Base-by-base conservation (phyloP, 2,113 vertebrate species). In the Caranx ignobilis region DNA sequence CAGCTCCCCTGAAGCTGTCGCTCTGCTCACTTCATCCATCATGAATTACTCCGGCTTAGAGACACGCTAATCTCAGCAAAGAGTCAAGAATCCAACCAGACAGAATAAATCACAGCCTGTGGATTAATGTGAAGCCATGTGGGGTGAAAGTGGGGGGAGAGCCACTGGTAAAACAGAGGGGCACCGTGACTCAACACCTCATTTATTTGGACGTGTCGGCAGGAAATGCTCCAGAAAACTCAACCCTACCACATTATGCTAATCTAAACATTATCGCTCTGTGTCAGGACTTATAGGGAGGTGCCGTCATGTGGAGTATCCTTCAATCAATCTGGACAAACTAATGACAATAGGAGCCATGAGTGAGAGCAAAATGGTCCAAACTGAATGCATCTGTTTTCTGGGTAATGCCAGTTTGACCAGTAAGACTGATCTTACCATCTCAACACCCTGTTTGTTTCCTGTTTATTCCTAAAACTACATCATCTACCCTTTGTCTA, bases 161-260 rank as follows among this genome's bases (percentile, higher is more conserved):
- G 64, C 34, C 66, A 8, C 41, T 32, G 64, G 67, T 76, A 50
- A 81, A 82, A 81, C 43, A 57, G 64, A 64, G 45, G 41, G 65
- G 75, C 59, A 85, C 65, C 67, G 35, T 59, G 62, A 87, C 60
- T 83, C 70, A 48, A n/a, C 90, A 86, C 82, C 67, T 88, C 70
- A 85, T 84, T 63, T 32, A 77, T 86, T 77, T 54, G 32, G 61
- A 81, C 19, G 31, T 66, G 83, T 77, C 75, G 34, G 67, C 64
- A 50, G 56, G 60, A 80, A 76, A 80, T 61, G 6, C 64, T 73
- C 76, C 56, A 34, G n/a, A 54, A 75, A 63, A 60, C 34, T 75
- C 31, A 13, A 52, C 59, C 77, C 18, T 26, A 26, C 26, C 26
- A 26, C 26, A 26, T 26, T 26, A 26, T 26, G 26, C 26, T 26